Base-by-base conservation (phyloP, 1,140 invertebrate species). In the Bombus haemorrhoidalis region DNA sequence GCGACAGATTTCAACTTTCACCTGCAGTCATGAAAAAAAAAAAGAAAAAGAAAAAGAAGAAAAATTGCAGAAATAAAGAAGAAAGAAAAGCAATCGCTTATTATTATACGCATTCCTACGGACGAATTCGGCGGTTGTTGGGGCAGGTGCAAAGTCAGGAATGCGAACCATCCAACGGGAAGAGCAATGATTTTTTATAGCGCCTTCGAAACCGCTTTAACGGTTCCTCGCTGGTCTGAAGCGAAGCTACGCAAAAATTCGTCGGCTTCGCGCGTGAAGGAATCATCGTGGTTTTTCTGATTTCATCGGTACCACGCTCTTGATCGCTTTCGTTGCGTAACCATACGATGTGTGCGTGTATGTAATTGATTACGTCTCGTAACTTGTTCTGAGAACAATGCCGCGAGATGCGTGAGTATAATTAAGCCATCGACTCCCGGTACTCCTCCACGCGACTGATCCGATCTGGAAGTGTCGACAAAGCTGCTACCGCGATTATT, bases 101-200 rank as follows among this genome's bases (percentile, higher is more conserved):
- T 77, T 59, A 69, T 76, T 77, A 32, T 59, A 59, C 34, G 64
- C 82, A 57, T 78, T 83, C 62, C 74, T 32, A 18, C 22, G 73
- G 34, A 64, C 71, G 71, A 81, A 76, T 86, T 71, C 47, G 34
- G 86, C n/a, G 37, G 47, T 83, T 66, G 72, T 8, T 4, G 0
- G 15, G n/a, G 71, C 77, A 81, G 71, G 72, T 77, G 72, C 77
- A 28, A 75, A 77, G 81, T 47, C 66, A 85, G 73, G 86, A 88
- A 87, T 85, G 82, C 77, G 57, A 64, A 34, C 53, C 72, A 81
- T 89, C 39, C 66, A 76, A 87, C 79, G 86, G 76, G 77, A 87
- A 69, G 75, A 73, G 71, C 64, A 78, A 73, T 85, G 66, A 73
- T 85, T 88, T 88, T 87, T 87, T 77, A 76, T 85, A 59, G 32